These are phyloP conservation scores for Lacanobia wlatinum DNA, from an alignment of 2,888 invertebrate species.

Conservation along the genomic window DNA sequence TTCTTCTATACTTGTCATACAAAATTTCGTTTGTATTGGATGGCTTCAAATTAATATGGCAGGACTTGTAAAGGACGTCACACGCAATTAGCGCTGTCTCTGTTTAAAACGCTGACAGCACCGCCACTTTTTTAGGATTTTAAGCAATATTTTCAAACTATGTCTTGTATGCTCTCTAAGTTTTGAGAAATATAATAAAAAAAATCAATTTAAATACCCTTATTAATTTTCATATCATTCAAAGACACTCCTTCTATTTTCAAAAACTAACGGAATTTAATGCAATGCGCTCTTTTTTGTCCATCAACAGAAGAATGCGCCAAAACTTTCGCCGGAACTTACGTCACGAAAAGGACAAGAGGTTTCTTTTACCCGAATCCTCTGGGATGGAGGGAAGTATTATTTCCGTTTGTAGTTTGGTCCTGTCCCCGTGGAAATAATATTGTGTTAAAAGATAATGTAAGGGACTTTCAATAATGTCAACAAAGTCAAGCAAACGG, in stretches of 20 bases:
- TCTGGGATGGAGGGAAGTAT: conserved; percentile 20
- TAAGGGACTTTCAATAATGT: not conserved
- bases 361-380: conserved; percentile 21
- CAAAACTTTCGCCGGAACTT: conserved; percentile 16
- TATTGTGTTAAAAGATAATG: conserved; percentile 38
- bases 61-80: no score
- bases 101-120: no score
- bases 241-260: not conserved
- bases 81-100: no score
- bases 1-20: no score
- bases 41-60: no score
- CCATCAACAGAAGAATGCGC: not conserved
- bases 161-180: no score
- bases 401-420: conserved; percentile 40
- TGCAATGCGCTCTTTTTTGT: not conserved
- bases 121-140: no score
- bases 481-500: not conserved
- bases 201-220: no score
- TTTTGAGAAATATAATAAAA: no score
- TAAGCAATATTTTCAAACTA: no score
- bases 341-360: conserved; percentile 26
- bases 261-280: not conserved
- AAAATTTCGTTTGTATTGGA: no score
- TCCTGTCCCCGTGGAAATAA: conserved; percentile 11
- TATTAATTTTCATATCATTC: no score